Percentiles rank a stretch among this genome's conserved stretches.
phyloP scores from a whole-genome alignment of 2,888 invertebrate species.

The Conistra vaccinii region DNA sequence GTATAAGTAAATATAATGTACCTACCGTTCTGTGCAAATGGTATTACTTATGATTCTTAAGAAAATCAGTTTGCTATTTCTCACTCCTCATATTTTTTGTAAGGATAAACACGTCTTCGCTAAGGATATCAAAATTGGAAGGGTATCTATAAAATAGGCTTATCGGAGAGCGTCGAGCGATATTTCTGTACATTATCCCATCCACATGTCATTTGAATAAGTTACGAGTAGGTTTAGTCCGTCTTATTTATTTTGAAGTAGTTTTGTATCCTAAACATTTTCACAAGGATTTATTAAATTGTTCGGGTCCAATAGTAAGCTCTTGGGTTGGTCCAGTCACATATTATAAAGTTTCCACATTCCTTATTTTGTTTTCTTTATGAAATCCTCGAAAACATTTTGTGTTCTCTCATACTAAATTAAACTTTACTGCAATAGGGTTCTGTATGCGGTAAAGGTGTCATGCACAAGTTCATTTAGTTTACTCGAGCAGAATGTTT shows the following conservation, averaged over 20 bases:
- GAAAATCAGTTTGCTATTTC: slow-evolving; percentile 41
- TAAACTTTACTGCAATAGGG: slow-evolving; percentile 45
- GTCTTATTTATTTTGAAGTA: slow-evolving; percentile 57
- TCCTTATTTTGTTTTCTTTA: slow-evolving; percentile 7
- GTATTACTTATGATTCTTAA: slow-evolving; percentile 36
- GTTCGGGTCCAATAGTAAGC: slow-evolving; percentile 11
- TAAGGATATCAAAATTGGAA: slow-evolving; percentile 64
- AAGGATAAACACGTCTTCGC: slow-evolving; percentile 58
- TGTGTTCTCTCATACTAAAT: slow-evolving; percentile 1
- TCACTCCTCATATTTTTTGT: slow-evolving; percentile 47
- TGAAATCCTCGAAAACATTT: neutral
- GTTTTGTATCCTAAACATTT: slow-evolving; percentile 43
- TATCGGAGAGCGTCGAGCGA: slow-evolving; percentile 63
- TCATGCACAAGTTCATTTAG: slow-evolving; percentile 72
- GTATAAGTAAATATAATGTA: neutral
- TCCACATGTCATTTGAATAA: slow-evolving; percentile 69
- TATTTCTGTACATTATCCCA: slow-evolving; percentile 68
- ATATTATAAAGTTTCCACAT: neutral
- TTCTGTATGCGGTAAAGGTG: slow-evolving; percentile 59
- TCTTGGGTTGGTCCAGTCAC: neutral
- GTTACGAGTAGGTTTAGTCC: slow-evolving; percentile 61
- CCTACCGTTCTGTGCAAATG: slow-evolving; percentile 13
- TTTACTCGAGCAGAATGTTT: slow-evolving; percentile 73
- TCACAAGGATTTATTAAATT: slow-evolving; percentile 44
- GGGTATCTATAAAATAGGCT: slow-evolving; percentile 72